phyloP scores from a whole-genome alignment of 2,113 vertebrate genomes.

The Chlamydotis undulata region DNA sequence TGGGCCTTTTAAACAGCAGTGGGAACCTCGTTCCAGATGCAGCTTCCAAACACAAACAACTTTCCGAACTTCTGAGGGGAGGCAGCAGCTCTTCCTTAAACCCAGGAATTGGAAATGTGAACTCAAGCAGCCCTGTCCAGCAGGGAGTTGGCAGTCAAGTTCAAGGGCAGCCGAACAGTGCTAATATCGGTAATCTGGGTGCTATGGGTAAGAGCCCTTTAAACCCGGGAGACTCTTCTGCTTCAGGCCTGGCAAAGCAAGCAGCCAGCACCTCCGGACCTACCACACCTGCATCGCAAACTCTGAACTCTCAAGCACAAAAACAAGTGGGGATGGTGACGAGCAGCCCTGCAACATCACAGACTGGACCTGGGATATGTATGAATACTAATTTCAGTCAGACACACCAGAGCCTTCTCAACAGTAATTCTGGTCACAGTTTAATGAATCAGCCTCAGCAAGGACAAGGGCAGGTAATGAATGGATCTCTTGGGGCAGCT shows the following conservation, averaged over 20 bases:
- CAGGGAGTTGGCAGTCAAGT: slow-evolving; percentile 82
- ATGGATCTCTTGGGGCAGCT: slow-evolving; percentile 88
- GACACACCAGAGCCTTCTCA: slow-evolving; percentile 86
- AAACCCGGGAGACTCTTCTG: slow-evolving; percentile 80
- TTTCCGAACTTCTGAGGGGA: slow-evolving; percentile 93
- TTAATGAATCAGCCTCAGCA: slow-evolving; percentile 88
- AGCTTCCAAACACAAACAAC: slow-evolving; percentile 95
- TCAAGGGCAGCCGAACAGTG: slow-evolving; percentile 81
- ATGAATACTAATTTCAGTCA: slow-evolving; percentile 89
- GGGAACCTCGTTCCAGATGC: slow-evolving; percentile 89
- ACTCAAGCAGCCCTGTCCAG: slow-evolving; percentile 84
- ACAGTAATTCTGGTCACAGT: slow-evolving; percentile 88
- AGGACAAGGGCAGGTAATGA: slow-evolving; percentile 91
- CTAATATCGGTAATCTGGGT: slow-evolving; percentile 67
- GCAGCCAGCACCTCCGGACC: slow-evolving; percentile 77
- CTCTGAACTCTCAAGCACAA: slow-evolving; percentile 88
- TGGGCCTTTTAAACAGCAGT: slow-evolving; percentile 85
- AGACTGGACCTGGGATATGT: slow-evolving; percentile 85
- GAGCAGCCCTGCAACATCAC: slow-evolving; percentile 80
- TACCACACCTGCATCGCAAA: slow-evolving; percentile 79
- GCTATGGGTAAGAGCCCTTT: slow-evolving; percentile 89
- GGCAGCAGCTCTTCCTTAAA: slow-evolving; percentile 84
- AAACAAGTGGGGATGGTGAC: slow-evolving; percentile 85
- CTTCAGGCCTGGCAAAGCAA: slow-evolving; percentile 77
- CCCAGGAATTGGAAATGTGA: slow-evolving; percentile 81